Conservation (phyloP, 2,113 vertebrate genomes). For the Sinocyclocheilus anophthalmus region DNA sequence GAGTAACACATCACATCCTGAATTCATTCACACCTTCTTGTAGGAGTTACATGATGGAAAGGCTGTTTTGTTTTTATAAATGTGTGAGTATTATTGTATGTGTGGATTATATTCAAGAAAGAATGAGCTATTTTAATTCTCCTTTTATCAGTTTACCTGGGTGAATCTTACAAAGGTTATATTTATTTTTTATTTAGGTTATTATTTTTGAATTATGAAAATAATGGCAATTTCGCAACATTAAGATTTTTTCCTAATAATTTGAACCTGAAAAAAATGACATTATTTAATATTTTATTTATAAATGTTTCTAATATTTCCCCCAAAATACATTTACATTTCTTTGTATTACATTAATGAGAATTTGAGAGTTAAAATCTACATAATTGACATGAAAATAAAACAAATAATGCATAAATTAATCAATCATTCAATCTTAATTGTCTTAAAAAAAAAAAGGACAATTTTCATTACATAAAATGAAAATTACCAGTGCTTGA, state of each 20-base stretch:
- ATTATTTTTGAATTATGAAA: not conserved
- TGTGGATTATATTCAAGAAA: slow-evolving; percentile 9
- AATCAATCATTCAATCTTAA: not conserved
- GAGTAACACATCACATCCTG: not conserved
- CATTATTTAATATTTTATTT: not conserved
- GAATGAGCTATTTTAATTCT: not conserved
- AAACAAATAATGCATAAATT: not conserved
- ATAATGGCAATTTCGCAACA: not conserved
- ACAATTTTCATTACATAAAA: not conserved
- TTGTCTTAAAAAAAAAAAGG: not conserved
- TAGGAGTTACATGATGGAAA: not conserved
- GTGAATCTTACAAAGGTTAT: not conserved
- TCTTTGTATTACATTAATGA: not conserved
- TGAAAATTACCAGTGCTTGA: too few species aligned
- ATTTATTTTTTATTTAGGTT: not conserved
- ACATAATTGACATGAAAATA: not conserved
- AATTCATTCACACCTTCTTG: not conserved
- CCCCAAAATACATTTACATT: not conserved
- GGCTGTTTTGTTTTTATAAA: slow-evolving; percentile 2
- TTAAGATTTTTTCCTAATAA: not conserved
- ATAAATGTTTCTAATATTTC: not conserved
- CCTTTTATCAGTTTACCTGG: not conserved
- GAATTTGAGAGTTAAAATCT: not conserved
- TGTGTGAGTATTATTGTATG: not conserved
- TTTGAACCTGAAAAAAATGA: not conserved